Conservation (phyloP, 2,888 invertebrate species). For the Stenchaetothrips biformis region DNA sequence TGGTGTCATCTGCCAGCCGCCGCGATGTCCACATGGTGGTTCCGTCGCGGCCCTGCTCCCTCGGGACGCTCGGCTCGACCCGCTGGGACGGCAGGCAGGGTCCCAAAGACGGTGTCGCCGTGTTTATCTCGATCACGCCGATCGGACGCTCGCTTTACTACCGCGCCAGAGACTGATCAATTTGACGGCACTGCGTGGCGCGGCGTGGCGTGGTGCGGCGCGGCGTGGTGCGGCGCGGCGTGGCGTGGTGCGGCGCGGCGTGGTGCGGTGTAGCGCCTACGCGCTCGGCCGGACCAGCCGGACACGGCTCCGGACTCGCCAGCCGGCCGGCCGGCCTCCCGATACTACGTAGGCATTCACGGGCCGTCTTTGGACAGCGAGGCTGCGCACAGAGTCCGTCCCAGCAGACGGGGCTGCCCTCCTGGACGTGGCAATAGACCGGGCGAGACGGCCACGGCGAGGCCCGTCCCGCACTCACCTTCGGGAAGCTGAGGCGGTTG, state of each 20-base stretch:
- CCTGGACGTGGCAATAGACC: too few relatives aligned
- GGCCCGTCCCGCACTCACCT: not conserved
- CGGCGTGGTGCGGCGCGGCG: not conserved
- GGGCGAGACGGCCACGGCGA: not conserved
- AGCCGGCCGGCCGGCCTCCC: not conserved
- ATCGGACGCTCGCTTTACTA: constrained; percentile 5
- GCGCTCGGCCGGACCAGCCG: not conserved
- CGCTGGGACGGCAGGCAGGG: not conserved
- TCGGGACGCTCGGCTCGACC: too few relatives aligned
- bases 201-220: not conserved
- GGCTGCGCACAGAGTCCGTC: not conserved
- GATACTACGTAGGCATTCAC: not conserved
- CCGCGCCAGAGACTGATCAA: not conserved
- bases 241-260: not conserved
- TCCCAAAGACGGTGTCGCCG: not conserved
- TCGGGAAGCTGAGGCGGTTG: constrained; percentile 70
- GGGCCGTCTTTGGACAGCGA: not conserved
- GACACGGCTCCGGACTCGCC: not conserved
- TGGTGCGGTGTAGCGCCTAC: too few relatives aligned
- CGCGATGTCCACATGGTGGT: not conserved
- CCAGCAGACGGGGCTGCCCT: not conserved
- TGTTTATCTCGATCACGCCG: not conserved
- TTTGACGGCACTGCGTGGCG: not conserved
- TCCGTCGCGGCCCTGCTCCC: not conserved
- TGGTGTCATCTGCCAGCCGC: too few relatives aligned